A percentile compares a stretch with the other conserved stretches of the same genome.
These are phyloP conservation scores for Rhyacophila evoluta DNA, from an alignment of 2,888 invertebrate species.

Conservation along the genomic window DNA sequence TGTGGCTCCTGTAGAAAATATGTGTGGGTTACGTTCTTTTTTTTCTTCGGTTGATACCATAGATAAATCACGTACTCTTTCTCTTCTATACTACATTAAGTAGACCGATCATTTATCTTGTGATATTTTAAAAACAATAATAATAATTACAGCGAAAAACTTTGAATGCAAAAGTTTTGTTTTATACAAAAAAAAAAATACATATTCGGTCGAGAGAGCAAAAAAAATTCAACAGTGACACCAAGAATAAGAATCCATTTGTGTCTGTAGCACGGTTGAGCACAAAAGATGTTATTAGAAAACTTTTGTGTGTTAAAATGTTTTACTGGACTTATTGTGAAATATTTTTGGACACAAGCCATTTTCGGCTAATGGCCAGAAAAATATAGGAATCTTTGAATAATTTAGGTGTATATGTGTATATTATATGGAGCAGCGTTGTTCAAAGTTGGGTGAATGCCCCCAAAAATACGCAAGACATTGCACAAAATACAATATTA, in stretches of 20 bases:
- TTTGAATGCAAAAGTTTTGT: background rate
- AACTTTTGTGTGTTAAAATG: background rate
- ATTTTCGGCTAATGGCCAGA: background rate
- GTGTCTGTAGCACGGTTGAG: slow-evolving; percentile 5
- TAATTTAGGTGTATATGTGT: background rate
- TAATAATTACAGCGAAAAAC: background rate
- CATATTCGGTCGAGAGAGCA: background rate
- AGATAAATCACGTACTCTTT: too few relatives aligned
- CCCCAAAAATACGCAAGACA: too few relatives aligned
- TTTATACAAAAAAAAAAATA: background rate
- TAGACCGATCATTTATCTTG: too few relatives aligned
- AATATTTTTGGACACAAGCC: slow-evolving; percentile 18
- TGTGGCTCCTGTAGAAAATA: too few relatives aligned
- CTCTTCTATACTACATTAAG: too few relatives aligned
- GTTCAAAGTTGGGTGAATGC: too few relatives aligned
- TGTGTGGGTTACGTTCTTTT: too few relatives aligned
- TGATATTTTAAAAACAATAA: too few relatives aligned
- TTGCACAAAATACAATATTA: too few relatives aligned
- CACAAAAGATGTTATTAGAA: background rate
- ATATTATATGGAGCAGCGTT: too few relatives aligned
- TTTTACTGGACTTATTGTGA: background rate
- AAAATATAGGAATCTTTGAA: background rate
- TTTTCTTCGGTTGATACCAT: too few relatives aligned
- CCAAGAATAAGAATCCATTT: background rate
- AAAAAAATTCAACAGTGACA: background rate